Conservation (phyloP, 1,140 invertebrate species). For the Diabrotica undecimpunctata region DNA sequence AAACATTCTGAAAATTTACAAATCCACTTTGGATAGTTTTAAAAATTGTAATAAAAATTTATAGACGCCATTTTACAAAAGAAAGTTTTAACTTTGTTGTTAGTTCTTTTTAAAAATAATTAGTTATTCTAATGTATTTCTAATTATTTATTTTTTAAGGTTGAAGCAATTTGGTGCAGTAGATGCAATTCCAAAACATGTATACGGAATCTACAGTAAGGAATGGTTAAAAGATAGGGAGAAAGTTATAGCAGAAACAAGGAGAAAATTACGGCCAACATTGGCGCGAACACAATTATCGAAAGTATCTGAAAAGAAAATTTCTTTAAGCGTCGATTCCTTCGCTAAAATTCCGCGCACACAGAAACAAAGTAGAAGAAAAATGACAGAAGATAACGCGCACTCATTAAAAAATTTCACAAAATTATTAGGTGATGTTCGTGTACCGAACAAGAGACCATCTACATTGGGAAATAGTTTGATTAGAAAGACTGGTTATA, state of each 20-base stretch:
- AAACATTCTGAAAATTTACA: too few species aligned
- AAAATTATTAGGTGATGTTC: too few species aligned
- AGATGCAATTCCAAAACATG: constrained; percentile 46
- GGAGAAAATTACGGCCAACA: constrained; percentile 25
- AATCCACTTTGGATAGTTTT: too few species aligned
- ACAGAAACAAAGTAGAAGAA: not conserved
- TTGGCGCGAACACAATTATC: constrained; percentile 15
- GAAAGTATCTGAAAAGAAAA: constrained; percentile 5
- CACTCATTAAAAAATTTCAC: too few species aligned
- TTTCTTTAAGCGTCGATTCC: constrained; percentile 2
- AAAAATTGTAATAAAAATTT: too few species aligned
- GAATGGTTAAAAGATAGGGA: constrained; percentile 40
- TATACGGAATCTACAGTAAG: constrained; percentile 49
- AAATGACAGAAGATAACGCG: not conserved
- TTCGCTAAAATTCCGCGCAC: not conserved
- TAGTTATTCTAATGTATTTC: too few species aligned
- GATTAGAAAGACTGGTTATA: too few species aligned
- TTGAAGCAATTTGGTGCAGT: constrained; percentile 44
- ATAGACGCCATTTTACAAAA: too few species aligned
- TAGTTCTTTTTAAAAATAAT: too few species aligned
- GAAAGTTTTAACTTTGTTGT: too few species aligned
- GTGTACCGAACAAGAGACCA: too few species aligned
- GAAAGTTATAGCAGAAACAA: constrained; percentile 31
- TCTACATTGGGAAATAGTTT: too few species aligned
- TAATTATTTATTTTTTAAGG: not conserved